A percentile compares a stretch with the other conserved stretches of the same genome.
Conservation (phyloP, 2,797 vertebrate genomes). For the Melopsittacus undulatus region DNA sequence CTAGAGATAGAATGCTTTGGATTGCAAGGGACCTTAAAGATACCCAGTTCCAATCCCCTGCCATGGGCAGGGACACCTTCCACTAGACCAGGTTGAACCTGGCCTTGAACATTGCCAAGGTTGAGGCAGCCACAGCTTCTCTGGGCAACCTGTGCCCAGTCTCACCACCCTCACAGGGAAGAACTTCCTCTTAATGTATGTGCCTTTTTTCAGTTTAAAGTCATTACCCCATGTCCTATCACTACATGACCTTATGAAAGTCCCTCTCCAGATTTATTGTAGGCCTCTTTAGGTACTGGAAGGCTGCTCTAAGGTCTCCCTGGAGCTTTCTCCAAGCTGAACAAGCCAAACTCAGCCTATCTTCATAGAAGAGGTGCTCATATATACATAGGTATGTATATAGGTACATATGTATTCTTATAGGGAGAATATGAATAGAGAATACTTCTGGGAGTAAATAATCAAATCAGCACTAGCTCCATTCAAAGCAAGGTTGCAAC, state of each 20-base stretch:
- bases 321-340: neutral
- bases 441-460: neutral
- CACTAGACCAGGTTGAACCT: neutral
- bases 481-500: neutral
- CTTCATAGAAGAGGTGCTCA: neutral
- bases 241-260: neutral
- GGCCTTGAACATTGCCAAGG: neutral
- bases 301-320: neutral
- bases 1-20: neutral
- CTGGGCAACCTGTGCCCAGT: neutral
- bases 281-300: neutral
- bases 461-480: neutral
- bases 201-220: neutral
- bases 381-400: neutral
- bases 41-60: neutral
- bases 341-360: neutral
- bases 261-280: neutral
- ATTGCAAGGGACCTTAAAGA: neutral
- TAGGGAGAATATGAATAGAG: neutral
- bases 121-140: no score
- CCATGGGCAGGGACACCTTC: neutral
- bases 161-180: neutral
- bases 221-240: neutral
- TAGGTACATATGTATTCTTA: neutral
- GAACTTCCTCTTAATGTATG: neutral